A percentile compares a stretch with the other conserved stretches of the same genome.
Conservation (phyloP, 1,140 invertebrate species). For the Zaprionus taronus region DNA sequence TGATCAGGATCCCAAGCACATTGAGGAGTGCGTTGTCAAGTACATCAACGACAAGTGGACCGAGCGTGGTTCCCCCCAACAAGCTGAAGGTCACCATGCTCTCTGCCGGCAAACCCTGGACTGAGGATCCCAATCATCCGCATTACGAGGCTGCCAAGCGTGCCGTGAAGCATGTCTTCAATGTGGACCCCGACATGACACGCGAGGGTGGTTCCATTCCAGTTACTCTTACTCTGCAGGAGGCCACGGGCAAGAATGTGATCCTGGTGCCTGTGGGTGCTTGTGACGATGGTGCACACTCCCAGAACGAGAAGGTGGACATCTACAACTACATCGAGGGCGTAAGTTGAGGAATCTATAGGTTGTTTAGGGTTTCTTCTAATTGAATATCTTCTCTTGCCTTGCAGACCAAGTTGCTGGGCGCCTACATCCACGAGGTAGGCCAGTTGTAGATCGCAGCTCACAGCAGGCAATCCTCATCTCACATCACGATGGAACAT, state of each 20-base stretch:
- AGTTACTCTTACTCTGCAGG: conserved; percentile 95
- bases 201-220: conserved; percentile 98
- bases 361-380: background rate
- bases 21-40: conserved; percentile 90
- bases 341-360: conserved; percentile 86
- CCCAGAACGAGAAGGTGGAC: conserved; percentile 99
- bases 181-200: conserved; percentile 96
- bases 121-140: conserved; percentile 95
- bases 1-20: conserved; percentile 92
- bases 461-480: conserved; percentile 9
- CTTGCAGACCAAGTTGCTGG: conserved; percentile 93
- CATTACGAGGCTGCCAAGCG: conserved; percentile 95
- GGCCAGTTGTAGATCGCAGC: conserved; percentile 69
- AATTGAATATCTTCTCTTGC: conserved; percentile 74
- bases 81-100: conserved; percentile 92
- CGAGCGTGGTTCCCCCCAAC: conserved; percentile 92
- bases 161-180: conserved; percentile 95
- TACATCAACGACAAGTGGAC: conserved; percentile 91
- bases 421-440: conserved; percentile 93
- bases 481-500: conserved; percentile 52
- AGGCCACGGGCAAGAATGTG: conserved; percentile 96
- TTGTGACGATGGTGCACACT: conserved; percentile 98
- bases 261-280: conserved; percentile 95
- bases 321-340: conserved; percentile 97
- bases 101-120: conserved; percentile 92